Percentiles rank a stretch among this genome's conserved stretches.
Conservation (phyloP, 2,888 invertebrate genomes). For the Napeogenes inachia region DNA sequence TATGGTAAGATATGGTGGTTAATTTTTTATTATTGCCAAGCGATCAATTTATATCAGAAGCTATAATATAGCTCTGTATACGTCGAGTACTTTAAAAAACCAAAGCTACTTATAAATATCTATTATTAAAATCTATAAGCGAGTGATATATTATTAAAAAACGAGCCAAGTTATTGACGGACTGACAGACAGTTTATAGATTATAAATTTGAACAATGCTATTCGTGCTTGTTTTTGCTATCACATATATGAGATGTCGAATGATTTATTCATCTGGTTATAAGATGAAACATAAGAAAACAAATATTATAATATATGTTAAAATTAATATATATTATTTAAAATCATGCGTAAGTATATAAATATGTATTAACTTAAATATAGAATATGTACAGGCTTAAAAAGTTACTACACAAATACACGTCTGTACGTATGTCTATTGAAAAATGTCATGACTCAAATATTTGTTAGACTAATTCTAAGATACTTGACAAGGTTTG, state of each 20-base stretch:
- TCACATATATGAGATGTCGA: not conserved
- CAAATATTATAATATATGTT: too few species aligned
- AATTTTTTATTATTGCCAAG: too few species aligned
- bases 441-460: not conserved
- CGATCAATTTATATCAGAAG: too few species aligned
- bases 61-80: not conserved
- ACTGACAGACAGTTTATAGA: conserved; percentile 2
- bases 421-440: not conserved
- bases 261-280: conserved; percentile 1
- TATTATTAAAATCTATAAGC: conserved; percentile 9
- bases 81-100: not conserved
- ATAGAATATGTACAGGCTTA: too few species aligned
- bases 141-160: conserved; percentile 7
- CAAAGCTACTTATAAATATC: conserved; percentile 1
- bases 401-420: too few species aligned
- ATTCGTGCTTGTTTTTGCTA: not conserved
- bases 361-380: too few species aligned
- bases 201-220: conserved; percentile 4
- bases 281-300: too few species aligned
- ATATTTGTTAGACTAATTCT: conserved; percentile 1
- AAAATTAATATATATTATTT: too few species aligned
- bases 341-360: too few species aligned
- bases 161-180: not conserved
- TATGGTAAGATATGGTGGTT: too few species aligned
- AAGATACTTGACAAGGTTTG: not conserved